Percentiles rank a stretch among this genome's conserved stretches.
These are phyloP conservation scores for Exocentrus adspersus DNA, from an alignment of 2,888 invertebrate genomes.

Conservation along the genomic window DNA sequence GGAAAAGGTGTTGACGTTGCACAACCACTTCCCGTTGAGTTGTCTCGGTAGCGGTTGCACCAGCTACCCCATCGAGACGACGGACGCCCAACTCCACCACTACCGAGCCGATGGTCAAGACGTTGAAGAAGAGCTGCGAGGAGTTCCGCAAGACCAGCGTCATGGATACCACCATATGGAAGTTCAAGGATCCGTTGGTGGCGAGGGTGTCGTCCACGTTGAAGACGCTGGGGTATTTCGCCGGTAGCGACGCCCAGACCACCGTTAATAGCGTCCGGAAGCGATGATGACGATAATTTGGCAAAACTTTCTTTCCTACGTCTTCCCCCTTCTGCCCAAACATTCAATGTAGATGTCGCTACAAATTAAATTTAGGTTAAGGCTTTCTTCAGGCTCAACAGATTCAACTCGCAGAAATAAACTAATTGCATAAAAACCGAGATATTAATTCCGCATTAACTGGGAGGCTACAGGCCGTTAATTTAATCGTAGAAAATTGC, in stretches of 20 bases:
- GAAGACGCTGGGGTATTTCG: constrained; percentile 76
- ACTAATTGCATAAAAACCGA: too few relatives aligned
- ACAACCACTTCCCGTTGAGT: constrained; percentile 92
- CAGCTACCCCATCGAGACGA: constrained; percentile 83
- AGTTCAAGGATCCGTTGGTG: constrained; percentile 82
- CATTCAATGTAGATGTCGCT: too few relatives aligned
- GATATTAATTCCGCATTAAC: too few relatives aligned
- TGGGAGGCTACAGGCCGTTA: too few relatives aligned
- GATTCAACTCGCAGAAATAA: too few relatives aligned
- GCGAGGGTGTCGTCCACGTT: constrained; percentile 76
- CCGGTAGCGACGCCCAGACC: constrained; percentile 31
- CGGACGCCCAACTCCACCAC: constrained; percentile 90
- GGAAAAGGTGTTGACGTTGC: constrained; percentile 85
- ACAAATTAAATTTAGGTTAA: too few relatives aligned
- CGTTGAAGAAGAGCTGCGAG: constrained; percentile 84
- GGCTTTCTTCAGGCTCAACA: too few relatives aligned
- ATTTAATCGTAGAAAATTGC: too few relatives aligned
- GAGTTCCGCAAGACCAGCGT: constrained; percentile 85
- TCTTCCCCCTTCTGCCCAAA: too few relatives aligned
- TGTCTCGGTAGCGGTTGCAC: constrained; percentile 85
- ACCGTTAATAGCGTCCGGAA: constrained; percentile 38
- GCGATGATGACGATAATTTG: constrained; percentile 43
- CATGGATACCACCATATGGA: constrained; percentile 88
- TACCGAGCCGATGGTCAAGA: constrained; percentile 92
- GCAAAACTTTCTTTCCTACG: too few relatives aligned